Base-by-base conservation (phyloP, 2,797 vertebrate species). In the Micrastur ruficollis region DNA sequence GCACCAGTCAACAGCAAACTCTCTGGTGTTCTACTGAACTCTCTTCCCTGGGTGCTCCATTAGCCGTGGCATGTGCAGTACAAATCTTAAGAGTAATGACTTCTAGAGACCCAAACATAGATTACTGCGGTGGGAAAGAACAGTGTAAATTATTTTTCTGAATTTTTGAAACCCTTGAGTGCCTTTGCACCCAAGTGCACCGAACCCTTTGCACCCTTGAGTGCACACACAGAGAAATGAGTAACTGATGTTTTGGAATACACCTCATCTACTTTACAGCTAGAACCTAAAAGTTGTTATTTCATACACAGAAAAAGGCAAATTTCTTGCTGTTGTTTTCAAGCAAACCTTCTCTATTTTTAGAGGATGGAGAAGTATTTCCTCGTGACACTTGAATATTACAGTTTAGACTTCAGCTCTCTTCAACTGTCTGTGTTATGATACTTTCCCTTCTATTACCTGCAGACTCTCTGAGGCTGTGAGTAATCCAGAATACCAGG, bases 161-260 rank as follows among this genome's bases (percentile, higher is more conserved):
- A 81, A 49, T 18, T 40, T 88, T 44, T 65, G 8, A 84, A 83
- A 81, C 9, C 3, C 11, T 23, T 1, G 4, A 67, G 25, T 38
- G 27, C 22, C 58, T 87, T 75, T 71, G 13, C 42, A 87, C 7
- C 21, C 31, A 53, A 78, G 7, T 20, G 34, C 38, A 75, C 14
- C 22, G 68, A 91, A 76, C 12, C 19, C 18, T 73, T 66, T 62
- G 23, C 1, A 7, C 12, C 11, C 25, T 52, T 23, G 8, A 89
- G 19, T 0, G 0, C 4, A 13, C 36, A 16, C 14, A 70, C 1
- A 32, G 27, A 55, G 44, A 85, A 70, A 63, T 14, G 7, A 78
- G 10, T 31, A 89, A 78, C 11, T 44, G 38, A 44, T 26, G 9
- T 20, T 88, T 84, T 38, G 26, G 32, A 80, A 52, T 29, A 73